Evolutionary conservation across 23 tunicate species (phyloP).

Genomic region (Phallusia fumigata): DNA sequence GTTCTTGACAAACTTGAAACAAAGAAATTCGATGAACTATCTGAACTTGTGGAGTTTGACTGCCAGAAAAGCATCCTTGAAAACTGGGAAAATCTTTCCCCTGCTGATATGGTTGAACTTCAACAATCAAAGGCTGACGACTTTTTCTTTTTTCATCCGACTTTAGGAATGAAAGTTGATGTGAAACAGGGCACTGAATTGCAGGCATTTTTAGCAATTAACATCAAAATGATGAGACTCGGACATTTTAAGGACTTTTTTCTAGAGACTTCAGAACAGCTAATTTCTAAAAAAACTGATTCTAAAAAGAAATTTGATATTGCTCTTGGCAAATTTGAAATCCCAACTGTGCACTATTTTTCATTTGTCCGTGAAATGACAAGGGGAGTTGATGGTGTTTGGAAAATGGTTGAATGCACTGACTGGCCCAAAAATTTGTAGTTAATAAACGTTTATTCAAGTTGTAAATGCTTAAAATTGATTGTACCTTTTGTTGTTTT

Average conservation of each 20-base stretch:
- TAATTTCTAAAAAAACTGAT: not conserved
- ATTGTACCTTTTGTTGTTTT: too few relatives aligned
- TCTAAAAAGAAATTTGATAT: not conserved
- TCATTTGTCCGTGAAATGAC: slow-evolving; percentile 8
- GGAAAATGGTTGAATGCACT: not conserved
- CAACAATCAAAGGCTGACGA: not conserved
- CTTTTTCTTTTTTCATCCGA: not conserved
- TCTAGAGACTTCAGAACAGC: too few relatives aligned
- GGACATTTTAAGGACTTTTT: not conserved
- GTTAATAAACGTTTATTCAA: too few relatives aligned
- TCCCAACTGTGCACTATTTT: not conserved
- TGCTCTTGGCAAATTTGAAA: not conserved
- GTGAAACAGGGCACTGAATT: not conserved
- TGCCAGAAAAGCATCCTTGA: not conserved
- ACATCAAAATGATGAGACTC: not conserved
- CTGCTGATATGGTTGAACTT: not conserved
- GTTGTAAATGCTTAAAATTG: too few relatives aligned
- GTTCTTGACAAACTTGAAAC: not conserved
- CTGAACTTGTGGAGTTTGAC: not conserved
- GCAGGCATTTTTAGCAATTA: not conserved
- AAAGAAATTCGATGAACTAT: not conserved
- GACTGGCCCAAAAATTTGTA: not conserved
- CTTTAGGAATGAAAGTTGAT: not conserved
- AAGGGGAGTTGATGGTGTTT: not conserved
- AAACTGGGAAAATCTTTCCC: not conserved